phyloP scores from a whole-genome alignment of 2,888 invertebrate species.

The Caenorhabditis zanzibari region DNA sequence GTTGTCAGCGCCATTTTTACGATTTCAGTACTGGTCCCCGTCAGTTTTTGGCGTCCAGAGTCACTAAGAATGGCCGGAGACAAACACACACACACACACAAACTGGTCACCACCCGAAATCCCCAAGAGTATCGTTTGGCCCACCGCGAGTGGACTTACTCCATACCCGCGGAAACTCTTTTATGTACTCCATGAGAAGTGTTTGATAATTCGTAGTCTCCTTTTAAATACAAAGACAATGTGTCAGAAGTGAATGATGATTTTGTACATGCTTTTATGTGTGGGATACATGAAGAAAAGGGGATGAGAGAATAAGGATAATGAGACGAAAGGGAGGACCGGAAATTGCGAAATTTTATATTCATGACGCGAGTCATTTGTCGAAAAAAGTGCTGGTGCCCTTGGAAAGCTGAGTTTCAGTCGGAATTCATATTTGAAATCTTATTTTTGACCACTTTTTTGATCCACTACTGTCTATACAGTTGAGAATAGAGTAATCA shows the following conservation, averaged over 20 bases:
- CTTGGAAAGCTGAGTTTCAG: conserved; percentile 29
- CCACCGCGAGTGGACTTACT: conserved; percentile 34
- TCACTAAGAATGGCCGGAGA: conserved; percentile 13
- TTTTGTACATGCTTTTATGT: conserved; percentile 1
- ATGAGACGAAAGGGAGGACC: conserved; percentile 21
- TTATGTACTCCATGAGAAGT: conserved; percentile 40
- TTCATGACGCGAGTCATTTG: conserved; percentile 6
- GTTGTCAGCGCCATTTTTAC: conserved; percentile 61
- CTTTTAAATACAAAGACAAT: conserved; percentile 21
- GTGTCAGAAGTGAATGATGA: conserved; percentile 49
- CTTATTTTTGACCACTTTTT: too few relatives aligned
- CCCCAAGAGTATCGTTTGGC: conserved; percentile 60
- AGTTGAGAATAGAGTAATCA: too few relatives aligned
- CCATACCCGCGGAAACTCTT: conserved; percentile 44
- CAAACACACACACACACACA: conserved; percentile 42
- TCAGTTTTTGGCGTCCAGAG: conserved; percentile 9
- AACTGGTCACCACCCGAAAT: conserved; percentile 58
- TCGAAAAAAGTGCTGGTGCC: conserved; percentile 22
- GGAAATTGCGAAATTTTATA: conserved; percentile 50
- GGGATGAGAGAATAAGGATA: conserved; percentile 1
- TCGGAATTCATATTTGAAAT: too few relatives aligned
- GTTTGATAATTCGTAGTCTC: conserved; percentile 28
- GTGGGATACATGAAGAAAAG: not conserved
- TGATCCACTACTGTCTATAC: too few relatives aligned
- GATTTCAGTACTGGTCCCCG: conserved; percentile 38